A percentile compares a stretch with the other conserved stretches of the same genome.
Conservation (phyloP, 2,888 invertebrate species). For the Zygogramma bicolorata region DNA sequence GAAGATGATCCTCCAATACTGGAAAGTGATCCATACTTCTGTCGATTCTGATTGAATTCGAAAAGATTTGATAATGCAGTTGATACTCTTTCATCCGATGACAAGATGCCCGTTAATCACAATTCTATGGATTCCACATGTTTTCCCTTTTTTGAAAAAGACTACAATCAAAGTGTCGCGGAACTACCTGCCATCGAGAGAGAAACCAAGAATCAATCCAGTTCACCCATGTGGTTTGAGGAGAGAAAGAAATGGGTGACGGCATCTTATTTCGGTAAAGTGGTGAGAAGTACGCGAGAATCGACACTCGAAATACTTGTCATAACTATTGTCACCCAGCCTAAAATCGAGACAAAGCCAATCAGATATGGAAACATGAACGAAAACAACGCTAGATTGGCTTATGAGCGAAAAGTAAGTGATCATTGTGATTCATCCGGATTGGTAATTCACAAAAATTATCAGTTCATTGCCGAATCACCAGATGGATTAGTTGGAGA, state of each 20-base stretch:
- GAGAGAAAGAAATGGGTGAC: background rate
- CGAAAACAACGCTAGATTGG: background rate
- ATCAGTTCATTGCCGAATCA: slow-evolving; percentile 19
- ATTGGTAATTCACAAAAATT: background rate
- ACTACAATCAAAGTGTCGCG: background rate
- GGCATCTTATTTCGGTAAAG: background rate
- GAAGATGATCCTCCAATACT: background rate
- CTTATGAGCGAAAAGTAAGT: background rate
- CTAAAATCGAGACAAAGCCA: background rate
- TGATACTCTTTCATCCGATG: background rate
- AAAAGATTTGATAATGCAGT: background rate
- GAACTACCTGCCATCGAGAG: background rate
- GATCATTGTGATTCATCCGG: background rate
- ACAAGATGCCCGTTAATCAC: background rate
- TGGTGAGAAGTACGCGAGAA: background rate
- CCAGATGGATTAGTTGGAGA: slow-evolving; percentile 27
- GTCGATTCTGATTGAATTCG: background rate
- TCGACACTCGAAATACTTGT: background rate
- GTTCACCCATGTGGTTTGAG: background rate
- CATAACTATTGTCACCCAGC: background rate
- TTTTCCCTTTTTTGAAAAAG: background rate
- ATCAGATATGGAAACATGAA: background rate
- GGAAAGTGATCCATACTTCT: background rate
- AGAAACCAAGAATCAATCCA: background rate
- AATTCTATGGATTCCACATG: background rate